A percentile compares a stretch with the other conserved stretches of the same genome.
phyloP scores from a whole-genome alignment of 2,888 invertebrate species.

The Eudasyphora cyanicolor region DNA sequence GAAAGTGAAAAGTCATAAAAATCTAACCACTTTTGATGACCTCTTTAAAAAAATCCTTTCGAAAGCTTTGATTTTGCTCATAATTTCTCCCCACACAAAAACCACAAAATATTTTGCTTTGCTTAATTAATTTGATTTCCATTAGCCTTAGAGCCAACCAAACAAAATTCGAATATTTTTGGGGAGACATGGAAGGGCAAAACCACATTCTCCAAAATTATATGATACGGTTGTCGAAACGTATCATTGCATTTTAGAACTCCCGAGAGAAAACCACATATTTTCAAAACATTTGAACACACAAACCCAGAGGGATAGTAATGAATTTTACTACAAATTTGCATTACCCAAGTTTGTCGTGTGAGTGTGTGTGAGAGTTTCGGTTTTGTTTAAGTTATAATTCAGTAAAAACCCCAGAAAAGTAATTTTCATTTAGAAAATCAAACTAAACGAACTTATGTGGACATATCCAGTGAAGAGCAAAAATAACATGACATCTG shows the following conservation, averaged over 20 bases:
- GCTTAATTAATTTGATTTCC: slow-evolving; percentile 38
- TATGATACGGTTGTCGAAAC: neutral
- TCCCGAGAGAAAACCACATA: slow-evolving; percentile 24
- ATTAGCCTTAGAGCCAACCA: slow-evolving; percentile 15
- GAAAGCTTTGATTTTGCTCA: neutral
- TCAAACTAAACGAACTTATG: slow-evolving; percentile 43
- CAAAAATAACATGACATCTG: slow-evolving; percentile 55
- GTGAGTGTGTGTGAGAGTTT: neutral
- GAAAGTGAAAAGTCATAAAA: too few relatives aligned
- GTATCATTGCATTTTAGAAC: slow-evolving; percentile 15
- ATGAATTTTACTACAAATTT: neutral
- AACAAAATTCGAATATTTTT: neutral
- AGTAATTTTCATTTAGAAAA: slow-evolving; percentile 51
- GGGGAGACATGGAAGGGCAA: neutral
- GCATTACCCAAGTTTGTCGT: neutral
- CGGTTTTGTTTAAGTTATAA: neutral
- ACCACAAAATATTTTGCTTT: slow-evolving; percentile 5
- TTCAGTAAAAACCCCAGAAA: slow-evolving; percentile 23
- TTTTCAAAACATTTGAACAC: slow-evolving; percentile 21
- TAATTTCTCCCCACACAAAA: slow-evolving; percentile 1
- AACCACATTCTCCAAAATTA: slow-evolving; percentile 39
- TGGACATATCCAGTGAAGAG: slow-evolving; percentile 43
- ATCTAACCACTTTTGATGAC: too few relatives aligned
- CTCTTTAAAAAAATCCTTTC: too few relatives aligned
- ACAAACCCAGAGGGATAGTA: neutral